phyloP scores from a whole-genome alignment of 2,113 vertebrate species.

The Ceyx melanurus region DNA sequence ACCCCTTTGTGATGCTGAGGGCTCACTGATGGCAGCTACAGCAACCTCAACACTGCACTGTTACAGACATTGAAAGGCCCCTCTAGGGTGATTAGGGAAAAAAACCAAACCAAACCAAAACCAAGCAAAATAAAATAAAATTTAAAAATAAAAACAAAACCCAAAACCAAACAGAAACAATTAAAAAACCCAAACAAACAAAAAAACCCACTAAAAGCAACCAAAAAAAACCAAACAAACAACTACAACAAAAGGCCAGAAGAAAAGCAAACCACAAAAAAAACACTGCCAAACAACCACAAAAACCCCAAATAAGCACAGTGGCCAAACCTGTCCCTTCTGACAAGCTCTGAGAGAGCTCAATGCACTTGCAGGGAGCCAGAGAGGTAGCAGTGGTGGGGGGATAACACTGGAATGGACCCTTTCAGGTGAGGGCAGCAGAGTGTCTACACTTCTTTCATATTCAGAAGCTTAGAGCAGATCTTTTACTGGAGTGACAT shows the following conservation, averaged over 20 bases:
- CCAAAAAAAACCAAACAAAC: too few relatives aligned
- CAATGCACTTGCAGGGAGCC: neutral
- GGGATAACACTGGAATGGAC: neutral
- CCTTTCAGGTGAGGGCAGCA: neutral
- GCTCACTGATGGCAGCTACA: neutral
- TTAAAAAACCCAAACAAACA: too few relatives aligned
- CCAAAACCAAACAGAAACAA: too few relatives aligned
- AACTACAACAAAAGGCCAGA: too few relatives aligned
- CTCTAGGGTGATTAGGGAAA: neutral
- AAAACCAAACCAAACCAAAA: neutral
- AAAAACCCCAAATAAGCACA: neutral
- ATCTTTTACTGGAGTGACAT: neutral
- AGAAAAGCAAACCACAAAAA: too few relatives aligned
- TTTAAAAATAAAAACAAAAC: neutral
- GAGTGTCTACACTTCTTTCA: neutral
- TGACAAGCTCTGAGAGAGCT: neutral
- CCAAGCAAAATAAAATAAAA: too few relatives aligned
- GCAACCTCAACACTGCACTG: neutral
- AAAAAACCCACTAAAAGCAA: too few relatives aligned
- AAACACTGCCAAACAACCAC: too few relatives aligned
- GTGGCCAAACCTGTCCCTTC: neutral
- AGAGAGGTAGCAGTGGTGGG: neutral
- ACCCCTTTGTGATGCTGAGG: neutral
- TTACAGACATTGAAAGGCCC: neutral
- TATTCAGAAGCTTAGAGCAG: neutral